Evolutionary conservation across 2,113 vertebrate species (phyloP), one percentile per base, ranked within the genome.

Genomic region (Megaleporinus macrocephalus): DNA sequence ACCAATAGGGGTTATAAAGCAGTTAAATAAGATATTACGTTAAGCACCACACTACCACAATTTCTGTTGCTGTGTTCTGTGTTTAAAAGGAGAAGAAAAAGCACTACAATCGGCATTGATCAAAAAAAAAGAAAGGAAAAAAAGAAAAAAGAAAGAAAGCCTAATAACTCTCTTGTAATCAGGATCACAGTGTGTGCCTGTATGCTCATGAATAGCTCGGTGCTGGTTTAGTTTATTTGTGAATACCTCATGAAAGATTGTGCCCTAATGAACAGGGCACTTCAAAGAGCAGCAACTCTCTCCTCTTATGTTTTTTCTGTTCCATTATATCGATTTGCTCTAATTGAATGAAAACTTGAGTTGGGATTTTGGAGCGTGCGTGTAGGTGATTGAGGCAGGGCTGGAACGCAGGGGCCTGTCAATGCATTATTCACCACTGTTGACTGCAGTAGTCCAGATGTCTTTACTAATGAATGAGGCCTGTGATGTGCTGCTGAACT

Each of bases 381-480:
- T 51, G 55, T 26, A 65, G 70, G 55, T 65, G 59, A 81, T 51
- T 66, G 71, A 74, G 49, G 65, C 41, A n/a, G 57, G 44, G 26
- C 59, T 65, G 29, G 47, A 81, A 53, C 57, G 27, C 61, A 41
- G 70, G 71, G 81, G 20, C 57, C 59, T 55, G 81, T 78, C 69
- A 33, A 51, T 83, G 69, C 59, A 79, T 78, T 73, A 83, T 78
- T 74, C 69, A 79, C 62, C 33, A 44, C 69, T 71, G 76, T 83
- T 83, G 51, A 83, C 44, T 63, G 76, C 70, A 44, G 47, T 71
- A 30, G 76, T 83, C 59, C 77, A 65, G 69, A 73, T 78, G 61
- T 79, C 76, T 73, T 73, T 79, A 83, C 70, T 79, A 73, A 79
- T 83, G 49, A 83, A 83, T 74, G 70, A 68, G 70, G 47, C 72